A percentile compares a stretch with the other conserved stretches of the same genome.
Conservation (phyloP, 2,113 vertebrate genomes). For the Silurus meridionalis region DNA sequence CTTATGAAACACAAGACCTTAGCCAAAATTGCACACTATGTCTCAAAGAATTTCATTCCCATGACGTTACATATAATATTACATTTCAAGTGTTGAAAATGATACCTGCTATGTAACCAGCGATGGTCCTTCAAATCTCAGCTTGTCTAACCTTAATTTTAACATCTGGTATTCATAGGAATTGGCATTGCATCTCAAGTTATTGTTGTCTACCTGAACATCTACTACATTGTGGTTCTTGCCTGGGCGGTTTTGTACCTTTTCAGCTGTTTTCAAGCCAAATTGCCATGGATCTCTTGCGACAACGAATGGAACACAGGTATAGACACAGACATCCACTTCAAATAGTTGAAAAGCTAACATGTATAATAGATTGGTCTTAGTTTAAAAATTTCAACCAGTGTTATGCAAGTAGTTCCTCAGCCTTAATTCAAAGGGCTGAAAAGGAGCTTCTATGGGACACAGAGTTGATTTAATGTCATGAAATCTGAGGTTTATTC, state of each 20-base stretch:
- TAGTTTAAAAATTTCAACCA: not conserved
- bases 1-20: too few relatives aligned
- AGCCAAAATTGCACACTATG: too few relatives aligned
- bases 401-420: not conserved
- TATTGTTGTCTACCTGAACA: conserved; percentile 81
- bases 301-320: conserved; percentile 88
- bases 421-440: not conserved
- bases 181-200: conserved; percentile 85
- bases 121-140: not conserved
- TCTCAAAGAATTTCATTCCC: too few relatives aligned
- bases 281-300: conserved; percentile 88
- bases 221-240: conserved; percentile 90
- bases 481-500: not conserved
- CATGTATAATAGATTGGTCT: not conserved
- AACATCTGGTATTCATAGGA: conserved; percentile 68
- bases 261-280: conserved; percentile 79
- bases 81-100: too few relatives aligned
- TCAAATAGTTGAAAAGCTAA: not conserved
- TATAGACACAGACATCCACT: conserved; percentile 54
- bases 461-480: not conserved
- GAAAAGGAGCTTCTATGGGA: not conserved
- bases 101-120: too few relatives aligned
- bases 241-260: conserved; percentile 91
- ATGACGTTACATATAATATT: too few relatives aligned
- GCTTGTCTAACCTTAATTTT: not conserved